phyloP scores from a whole-genome alignment of 2,888 invertebrate genomes.

The Hyalella azteca region DNA sequence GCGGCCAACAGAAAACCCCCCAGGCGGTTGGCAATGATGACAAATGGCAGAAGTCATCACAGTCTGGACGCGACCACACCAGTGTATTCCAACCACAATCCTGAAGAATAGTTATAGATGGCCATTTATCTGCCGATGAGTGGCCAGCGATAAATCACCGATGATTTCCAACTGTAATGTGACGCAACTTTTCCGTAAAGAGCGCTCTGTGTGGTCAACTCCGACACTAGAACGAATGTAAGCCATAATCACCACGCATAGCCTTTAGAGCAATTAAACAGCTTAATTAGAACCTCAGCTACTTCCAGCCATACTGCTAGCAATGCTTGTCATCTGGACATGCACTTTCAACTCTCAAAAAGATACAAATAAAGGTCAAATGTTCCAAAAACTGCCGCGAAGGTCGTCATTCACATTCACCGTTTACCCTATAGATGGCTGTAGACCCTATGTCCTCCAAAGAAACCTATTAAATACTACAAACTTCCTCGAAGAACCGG shows the following conservation, averaged over 20 bases:
- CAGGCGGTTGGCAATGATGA: neutral
- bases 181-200: neutral
- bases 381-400: neutral
- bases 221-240: neutral
- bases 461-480: neutral
- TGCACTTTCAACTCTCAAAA: neutral
- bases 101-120: too few relatives aligned
- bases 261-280: conserved; percentile 19
- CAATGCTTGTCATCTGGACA: neutral
- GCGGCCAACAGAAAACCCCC: neutral
- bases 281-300: neutral
- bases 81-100: too few relatives aligned
- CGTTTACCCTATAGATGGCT: neutral
- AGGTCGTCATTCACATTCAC: neutral
- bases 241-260: neutral
- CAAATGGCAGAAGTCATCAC: conserved; percentile 9
- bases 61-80: neutral
- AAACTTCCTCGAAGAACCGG: too few relatives aligned
- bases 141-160: too few relatives aligned
- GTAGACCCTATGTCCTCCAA: neutral
- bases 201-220: conserved; percentile 10
- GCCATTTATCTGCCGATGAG: too few relatives aligned
- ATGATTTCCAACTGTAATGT: too few relatives aligned
- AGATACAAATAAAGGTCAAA: neutral
- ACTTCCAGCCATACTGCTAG: neutral